A percentile compares a stretch with the other conserved stretches of the same genome.
These are phyloP conservation scores for Dryoscopus gambensis DNA, from an alignment of 2,113 vertebrate species.

Conservation along the genomic window DNA sequence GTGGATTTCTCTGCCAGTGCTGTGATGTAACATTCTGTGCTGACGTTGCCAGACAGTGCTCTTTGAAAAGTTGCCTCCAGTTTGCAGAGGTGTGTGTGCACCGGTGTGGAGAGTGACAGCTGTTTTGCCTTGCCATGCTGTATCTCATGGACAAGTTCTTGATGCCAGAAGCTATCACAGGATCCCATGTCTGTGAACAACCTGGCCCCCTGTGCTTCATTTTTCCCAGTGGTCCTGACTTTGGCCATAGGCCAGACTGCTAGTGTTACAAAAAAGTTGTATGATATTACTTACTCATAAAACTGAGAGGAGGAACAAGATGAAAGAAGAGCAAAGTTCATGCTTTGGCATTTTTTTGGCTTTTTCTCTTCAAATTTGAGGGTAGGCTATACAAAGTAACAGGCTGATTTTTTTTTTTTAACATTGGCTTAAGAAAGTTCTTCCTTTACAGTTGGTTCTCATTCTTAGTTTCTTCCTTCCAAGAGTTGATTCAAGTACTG, in stretches of 20 bases:
- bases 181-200: not conserved
- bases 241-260: accelerated
- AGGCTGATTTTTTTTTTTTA: not conserved
- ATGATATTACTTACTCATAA: not conserved
- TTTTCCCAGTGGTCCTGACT: not conserved
- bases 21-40: accelerated
- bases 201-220: accelerated
- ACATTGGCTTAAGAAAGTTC: not conserved
- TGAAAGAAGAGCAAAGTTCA: not conserved
- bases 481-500: not conserved
- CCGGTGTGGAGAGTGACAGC: accelerated
- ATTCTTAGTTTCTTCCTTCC: not conserved
- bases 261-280: not conserved
- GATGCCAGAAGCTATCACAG: not conserved
- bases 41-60: not conserved
- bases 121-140: not conserved
- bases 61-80: not conserved
- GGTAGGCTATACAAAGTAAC: not conserved
- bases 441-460: not conserved
- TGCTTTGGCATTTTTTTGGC: not conserved
- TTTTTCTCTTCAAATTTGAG: not conserved
- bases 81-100: not conserved
- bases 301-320: not conserved
- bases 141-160: not conserved
- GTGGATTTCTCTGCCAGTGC: not conserved